These are phyloP conservation scores for Bombyx mori DNA, from an alignment of 1,140 invertebrate species.

Conservation along the genomic window ASM3026992v2 NC_085125.1:7852501-7853000, in stretches of 20 bases:
- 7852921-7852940: slow-evolving; percentile 64
- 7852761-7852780: slow-evolving; percentile 21
- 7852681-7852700: slow-evolving; percentile 73
- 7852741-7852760: slow-evolving; percentile 45
- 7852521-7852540: slow-evolving; percentile 76
- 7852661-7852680: slow-evolving; percentile 55
- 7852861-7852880: slow-evolving; percentile 70
- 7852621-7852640: slow-evolving; percentile 42
- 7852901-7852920: slow-evolving; percentile 64
- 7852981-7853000: slow-evolving; percentile 58
- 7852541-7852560: slow-evolving; percentile 45
- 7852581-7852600: slow-evolving; percentile 63
- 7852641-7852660: slow-evolving; percentile 35
- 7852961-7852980: slow-evolving; percentile 62
- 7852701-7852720: slow-evolving; percentile 73
- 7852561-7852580: slow-evolving; percentile 61
- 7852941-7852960: slow-evolving; percentile 73
- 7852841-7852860: slow-evolving; percentile 36
- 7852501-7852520: slow-evolving; percentile 73
- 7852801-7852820: slow-evolving; percentile 41
- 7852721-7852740: slow-evolving; percentile 34
- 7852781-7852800: slow-evolving; percentile 68
- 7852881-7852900: slow-evolving; percentile 70
- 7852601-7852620: slow-evolving; percentile 72
- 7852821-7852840: slow-evolving; percentile 58